Percentiles rank a stretch among this genome's conserved stretches.
Evolutionary conservation across 2,888 invertebrate species (phyloP).

Genomic region (Ethmia dodecea): DNA sequence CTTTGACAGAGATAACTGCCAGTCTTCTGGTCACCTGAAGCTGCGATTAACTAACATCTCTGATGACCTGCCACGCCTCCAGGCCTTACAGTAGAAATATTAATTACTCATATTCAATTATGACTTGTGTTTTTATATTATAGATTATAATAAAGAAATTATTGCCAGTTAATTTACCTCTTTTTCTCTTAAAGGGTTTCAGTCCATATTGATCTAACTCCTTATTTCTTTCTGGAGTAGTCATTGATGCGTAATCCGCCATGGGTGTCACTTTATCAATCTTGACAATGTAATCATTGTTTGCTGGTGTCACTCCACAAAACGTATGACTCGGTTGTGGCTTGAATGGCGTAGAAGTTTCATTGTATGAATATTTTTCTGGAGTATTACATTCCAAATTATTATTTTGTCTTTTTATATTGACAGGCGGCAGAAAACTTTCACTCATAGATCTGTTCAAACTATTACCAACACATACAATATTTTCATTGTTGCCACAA

Average conservation of each 20-base stretch:
- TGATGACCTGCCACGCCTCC: too few relatives aligned
- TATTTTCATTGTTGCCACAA: conserved; percentile 5
- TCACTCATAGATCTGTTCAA: conserved; percentile 21
- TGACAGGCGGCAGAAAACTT: conserved; percentile 30
- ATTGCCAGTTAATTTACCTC: too few relatives aligned
- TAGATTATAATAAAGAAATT: too few relatives aligned
- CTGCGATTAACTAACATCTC: too few relatives aligned
- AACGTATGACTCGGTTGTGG: conserved; percentile 5
- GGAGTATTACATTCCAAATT: conserved; percentile 6
- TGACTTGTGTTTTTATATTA: too few relatives aligned
- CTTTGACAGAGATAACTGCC: too few relatives aligned
- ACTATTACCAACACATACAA: conserved; percentile 10
- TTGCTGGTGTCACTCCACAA: conserved; percentile 55
- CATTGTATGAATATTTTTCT: neutral
- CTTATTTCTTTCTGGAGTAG: conserved; percentile 73
- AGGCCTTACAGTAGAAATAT: too few relatives aligned
- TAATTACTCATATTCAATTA: too few relatives aligned
- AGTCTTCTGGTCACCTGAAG: too few relatives aligned
- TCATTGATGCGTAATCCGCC: conserved; percentile 75
- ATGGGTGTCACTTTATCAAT: conserved; percentile 76
- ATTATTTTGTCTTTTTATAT: conserved; percentile 21
- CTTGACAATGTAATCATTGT: conserved; percentile 69
- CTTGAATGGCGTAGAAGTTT: conserved; percentile 23
- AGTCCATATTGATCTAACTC: conserved; percentile 81
- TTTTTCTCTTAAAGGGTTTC: conserved; percentile 81